Conservation (phyloP, 2,888 invertebrate genomes). For the Tolmerus cingulatus region DNA sequence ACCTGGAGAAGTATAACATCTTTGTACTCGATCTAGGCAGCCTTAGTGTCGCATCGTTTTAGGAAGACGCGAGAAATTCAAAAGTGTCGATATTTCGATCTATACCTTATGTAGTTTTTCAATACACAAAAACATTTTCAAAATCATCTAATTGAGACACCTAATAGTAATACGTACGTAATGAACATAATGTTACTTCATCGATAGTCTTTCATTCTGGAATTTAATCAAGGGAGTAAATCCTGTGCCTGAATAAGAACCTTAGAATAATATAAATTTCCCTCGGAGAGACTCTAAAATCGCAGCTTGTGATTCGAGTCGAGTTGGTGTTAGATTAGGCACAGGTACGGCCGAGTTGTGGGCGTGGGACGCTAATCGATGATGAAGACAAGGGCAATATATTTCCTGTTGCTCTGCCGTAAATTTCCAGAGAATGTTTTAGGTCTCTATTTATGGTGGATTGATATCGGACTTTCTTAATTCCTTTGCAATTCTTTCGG, state of each 20-base stretch:
- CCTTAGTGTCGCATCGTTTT: background rate
- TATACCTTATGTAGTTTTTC: background rate
- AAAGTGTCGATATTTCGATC: background rate
- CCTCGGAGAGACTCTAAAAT: background rate
- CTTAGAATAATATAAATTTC: background rate
- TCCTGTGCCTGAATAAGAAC: background rate
- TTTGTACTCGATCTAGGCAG: background rate
- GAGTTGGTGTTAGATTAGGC: background rate
- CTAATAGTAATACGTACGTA: background rate
- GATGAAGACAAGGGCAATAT: background rate
- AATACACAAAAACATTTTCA: background rate
- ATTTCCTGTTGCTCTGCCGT: background rate
- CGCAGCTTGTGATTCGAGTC: background rate
- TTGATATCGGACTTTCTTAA: background rate
- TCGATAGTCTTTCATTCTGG: background rate
- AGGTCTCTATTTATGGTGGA: background rate
- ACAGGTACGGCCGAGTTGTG: background rate
- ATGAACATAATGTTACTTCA: too few relatives aligned
- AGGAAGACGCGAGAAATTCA: background rate
- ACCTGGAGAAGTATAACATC: background rate
- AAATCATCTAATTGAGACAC: background rate
- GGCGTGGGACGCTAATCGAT: background rate
- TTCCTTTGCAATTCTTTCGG: background rate
- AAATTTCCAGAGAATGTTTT: background rate
- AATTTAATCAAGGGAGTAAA: background rate